Conservation (phyloP, 2,113 vertebrate genomes). For the Pitta sordida region DNA sequence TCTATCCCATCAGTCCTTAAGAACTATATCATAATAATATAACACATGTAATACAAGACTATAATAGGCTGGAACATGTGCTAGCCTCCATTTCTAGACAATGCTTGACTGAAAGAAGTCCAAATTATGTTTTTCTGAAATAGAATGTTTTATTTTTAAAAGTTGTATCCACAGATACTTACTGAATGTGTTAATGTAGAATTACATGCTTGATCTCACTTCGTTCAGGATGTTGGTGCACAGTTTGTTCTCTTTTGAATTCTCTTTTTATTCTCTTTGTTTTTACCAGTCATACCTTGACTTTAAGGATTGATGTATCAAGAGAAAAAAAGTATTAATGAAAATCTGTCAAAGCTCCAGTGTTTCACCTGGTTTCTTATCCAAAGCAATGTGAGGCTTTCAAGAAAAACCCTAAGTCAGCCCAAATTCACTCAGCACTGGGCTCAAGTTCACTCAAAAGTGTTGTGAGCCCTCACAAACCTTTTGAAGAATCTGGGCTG, state of each 20-base stretch:
- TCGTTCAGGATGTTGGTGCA: not conserved
- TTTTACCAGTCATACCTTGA: not conserved
- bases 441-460: not conserved
- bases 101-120: not conserved
- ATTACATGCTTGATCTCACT: not conserved
- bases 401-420: not conserved
- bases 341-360: not conserved
- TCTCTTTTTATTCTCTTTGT: no score
- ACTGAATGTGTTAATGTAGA: not conserved
- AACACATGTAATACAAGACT: not conserved
- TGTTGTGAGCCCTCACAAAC: not conserved
- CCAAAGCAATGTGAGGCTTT: not conserved
- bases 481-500: slow-evolving; percentile 33
- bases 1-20: not conserved
- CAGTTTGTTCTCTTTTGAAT: not conserved
- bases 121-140: not conserved
- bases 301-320: not conserved
- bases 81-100: not conserved
- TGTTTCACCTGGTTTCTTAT: slow-evolving; percentile 27
- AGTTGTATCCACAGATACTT: not conserved
- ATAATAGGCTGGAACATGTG: not conserved
- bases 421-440: slow-evolving; percentile 17
- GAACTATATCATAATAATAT: not conserved
- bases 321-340: not conserved
- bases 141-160: not conserved